A percentile compares a stretch with the other conserved stretches of the same genome.
These are phyloP conservation scores for Belgica antarctica DNA, from an alignment of 2,888 invertebrate genomes.

Conservation along the genomic window DNA sequence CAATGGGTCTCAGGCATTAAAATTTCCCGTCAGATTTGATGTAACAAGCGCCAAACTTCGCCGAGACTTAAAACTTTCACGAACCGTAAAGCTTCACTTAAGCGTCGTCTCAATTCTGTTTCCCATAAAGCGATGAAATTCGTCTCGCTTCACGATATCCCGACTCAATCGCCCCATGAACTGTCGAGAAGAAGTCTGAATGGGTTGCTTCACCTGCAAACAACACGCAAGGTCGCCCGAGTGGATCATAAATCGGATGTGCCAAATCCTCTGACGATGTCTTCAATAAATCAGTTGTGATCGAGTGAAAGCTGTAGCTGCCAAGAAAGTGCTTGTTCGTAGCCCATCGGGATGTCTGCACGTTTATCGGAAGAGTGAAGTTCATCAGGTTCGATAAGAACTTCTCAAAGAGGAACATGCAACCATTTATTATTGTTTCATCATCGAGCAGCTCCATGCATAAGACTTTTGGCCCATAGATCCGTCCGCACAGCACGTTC, in stretches of 20 bases:
- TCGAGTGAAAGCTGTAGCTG: not conserved
- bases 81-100: no score
- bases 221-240: not conserved
- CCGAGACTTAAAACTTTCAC: no score
- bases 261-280: not conserved
- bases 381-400: not conserved
- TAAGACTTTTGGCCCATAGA: not conserved
- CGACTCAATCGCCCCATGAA: constrained; percentile 65
- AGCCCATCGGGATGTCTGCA: not conserved
- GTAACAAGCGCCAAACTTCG: no score
- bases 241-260: not conserved
- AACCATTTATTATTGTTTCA: not conserved
- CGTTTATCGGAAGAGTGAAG: not conserved
- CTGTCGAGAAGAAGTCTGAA: constrained; percentile 62
- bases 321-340: not conserved
- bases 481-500: not conserved
- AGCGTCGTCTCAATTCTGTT: no score
- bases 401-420: not conserved
- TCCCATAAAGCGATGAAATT: constrained; percentile 49
- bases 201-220: constrained; percentile 64
- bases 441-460: not conserved
- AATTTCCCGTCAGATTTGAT: no score
- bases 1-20: no score
- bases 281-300: not conserved
- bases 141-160: constrained; percentile 58